These are phyloP conservation scores for Dipodomys merriami DNA, from an alignment of 2,113 vertebrate species.

Conservation along the genomic window DNA sequence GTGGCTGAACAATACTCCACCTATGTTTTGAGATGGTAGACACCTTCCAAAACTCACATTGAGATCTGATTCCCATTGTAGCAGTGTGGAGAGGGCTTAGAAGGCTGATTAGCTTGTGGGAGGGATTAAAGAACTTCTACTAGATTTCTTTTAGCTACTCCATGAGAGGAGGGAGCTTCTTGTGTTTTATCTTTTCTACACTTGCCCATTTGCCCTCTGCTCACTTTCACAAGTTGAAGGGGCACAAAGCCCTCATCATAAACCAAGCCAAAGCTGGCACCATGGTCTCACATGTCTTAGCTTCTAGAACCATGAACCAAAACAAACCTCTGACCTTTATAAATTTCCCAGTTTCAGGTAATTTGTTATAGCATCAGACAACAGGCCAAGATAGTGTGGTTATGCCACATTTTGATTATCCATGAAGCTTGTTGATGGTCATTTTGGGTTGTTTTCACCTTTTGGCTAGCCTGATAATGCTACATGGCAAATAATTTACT, in stretches of 20 bases:
- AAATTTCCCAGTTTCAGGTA: neutral
- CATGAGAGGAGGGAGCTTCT: neutral
- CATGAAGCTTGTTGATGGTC: neutral
- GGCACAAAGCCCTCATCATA: neutral
- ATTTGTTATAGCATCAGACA: neutral
- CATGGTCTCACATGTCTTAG: neutral
- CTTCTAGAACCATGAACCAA: neutral
- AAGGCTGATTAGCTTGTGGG: neutral
- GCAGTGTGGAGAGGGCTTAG: neutral
- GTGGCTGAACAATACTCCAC: neutral
- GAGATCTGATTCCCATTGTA: neutral
- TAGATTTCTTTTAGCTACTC: neutral
- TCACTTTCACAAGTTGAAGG: neutral
- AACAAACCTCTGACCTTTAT: neutral
- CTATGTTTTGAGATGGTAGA: neutral
- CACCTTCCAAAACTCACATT: neutral
- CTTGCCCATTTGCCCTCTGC: neutral
- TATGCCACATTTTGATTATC: neutral
- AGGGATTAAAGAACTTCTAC: neutral
- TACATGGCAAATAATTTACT: neutral
- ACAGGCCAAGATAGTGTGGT: neutral
- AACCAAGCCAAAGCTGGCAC: neutral
- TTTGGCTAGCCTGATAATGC: neutral
- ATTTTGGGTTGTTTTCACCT: neutral
- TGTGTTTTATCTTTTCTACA: neutral